Base-by-base conservation (phyloP, 2,888 invertebrate genomes). In the Silvanus unidentatus region DNA sequence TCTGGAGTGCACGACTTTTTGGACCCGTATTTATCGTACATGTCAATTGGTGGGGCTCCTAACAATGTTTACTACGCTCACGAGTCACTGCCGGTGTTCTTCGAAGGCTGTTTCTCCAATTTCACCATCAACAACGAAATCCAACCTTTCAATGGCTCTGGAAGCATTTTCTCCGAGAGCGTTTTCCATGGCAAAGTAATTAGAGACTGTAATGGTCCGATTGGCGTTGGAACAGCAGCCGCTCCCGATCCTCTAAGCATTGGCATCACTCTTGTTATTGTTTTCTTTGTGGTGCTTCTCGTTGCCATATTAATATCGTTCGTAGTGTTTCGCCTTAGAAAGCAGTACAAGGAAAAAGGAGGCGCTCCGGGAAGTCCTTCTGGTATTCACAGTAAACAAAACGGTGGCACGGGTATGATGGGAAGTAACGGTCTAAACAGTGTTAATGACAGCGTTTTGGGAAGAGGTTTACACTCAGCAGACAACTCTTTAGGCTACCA, bases 261-360 rank as follows among this genome's bases (percentile, higher is more conserved):
- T 49, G 96, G 95, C 42, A 87, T 96, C 46, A 94, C 94, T 1
- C 75, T 96, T 27, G 93, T 96, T 13, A 91, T 95, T 50, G 90
- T 92, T 15, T 95, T 97, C 75, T 95, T 97, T 65, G 86, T 91
- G 4, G 87, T 94, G 47, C 74, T 95, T 10, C 78, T 94, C 40
- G 85, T 94, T 9, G 92, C 92, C 10, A 92, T 94, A 59, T 77
- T 91, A 44, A 88, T 89, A 13, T 93, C 92, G 39, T 95, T 95
- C 64, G 80, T 95, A n/a, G 89, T 94, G 32, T 94, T 94, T 69
- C 82, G 93, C 35, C 77, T 93, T 50, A 80, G 94, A 12, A 86
- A 88, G 42, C 89, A 92, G 67, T 88, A 85, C 67, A 87, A 89
- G 69, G 91, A 92, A 66, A 92, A 93, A 65, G 81, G 80, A 10